Conservation (phyloP, 92 coral and sea anemone genomes). For the Bergia puertoricense region DNA sequence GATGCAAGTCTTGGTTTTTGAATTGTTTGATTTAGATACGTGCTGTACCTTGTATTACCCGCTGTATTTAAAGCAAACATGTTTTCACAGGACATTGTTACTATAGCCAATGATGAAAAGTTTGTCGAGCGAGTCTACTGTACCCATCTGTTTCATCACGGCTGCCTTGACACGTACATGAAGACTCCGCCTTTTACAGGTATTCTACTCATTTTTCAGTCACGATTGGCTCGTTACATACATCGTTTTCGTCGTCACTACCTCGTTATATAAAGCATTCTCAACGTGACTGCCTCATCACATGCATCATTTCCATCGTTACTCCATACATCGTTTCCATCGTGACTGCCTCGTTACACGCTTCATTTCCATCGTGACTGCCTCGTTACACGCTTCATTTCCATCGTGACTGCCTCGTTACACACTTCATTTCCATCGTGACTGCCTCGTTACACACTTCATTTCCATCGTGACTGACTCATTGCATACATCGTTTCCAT, state of each 20-base stretch:
- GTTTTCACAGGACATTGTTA: conserved; percentile 71
- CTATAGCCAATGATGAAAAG: conserved; percentile 70
- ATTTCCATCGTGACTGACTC: not conserved
- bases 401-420: not conserved
- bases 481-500: not conserved
- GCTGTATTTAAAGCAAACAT: not conserved
- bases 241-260: not conserved
- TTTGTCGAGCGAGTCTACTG: conserved; percentile 97
- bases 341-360: no score
- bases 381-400: not conserved
- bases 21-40: no score
- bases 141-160: conserved; percentile 85
- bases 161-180: conserved; percentile 95
- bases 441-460: not conserved
- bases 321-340: not conserved
- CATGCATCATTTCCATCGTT: not conserved
- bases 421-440: not conserved
- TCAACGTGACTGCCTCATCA: not conserved
- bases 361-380: not conserved
- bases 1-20: no score
- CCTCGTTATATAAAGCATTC: not conserved
- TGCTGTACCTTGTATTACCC: no score
- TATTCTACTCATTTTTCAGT: not conserved
- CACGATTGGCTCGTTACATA: not conserved
- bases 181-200: conserved; percentile 99